phyloP scores from a whole-genome alignment of 2,888 invertebrate genomes.

The Pachydiplax longipennis region DNA sequence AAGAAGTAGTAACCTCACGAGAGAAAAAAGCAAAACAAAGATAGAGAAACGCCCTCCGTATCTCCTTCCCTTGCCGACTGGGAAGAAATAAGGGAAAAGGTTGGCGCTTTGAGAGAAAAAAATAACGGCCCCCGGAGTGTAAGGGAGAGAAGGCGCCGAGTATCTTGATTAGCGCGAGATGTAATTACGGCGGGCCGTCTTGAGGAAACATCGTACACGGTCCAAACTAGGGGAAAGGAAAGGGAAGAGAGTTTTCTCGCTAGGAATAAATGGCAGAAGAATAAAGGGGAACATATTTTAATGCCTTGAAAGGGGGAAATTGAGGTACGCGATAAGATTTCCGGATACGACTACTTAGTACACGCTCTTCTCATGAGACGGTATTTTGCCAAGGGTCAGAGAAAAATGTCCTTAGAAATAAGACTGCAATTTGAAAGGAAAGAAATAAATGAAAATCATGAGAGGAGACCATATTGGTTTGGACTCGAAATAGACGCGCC shows the following conservation, averaged over 20 bases:
- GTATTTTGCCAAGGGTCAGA: not conserved
- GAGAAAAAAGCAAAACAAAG: not conserved
- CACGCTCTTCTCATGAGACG: not conserved
- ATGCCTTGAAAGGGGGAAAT: not conserved
- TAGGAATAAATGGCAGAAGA: not conserved
- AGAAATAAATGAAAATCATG: not conserved
- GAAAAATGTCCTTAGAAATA: not conserved
- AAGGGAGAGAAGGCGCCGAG: not conserved
- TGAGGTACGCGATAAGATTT: not conserved
- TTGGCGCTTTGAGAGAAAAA: not conserved
- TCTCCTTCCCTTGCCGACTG: not conserved
- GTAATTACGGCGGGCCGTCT: conserved; percentile 12
- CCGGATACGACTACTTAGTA: not conserved
- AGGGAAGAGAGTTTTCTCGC: not conserved
- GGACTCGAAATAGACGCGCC: not conserved
- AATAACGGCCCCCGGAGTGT: not conserved
- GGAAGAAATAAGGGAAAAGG: not conserved
- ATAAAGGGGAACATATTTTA: not conserved
- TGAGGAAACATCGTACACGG: conserved; percentile 10
- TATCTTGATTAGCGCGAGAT: conserved; percentile 25
- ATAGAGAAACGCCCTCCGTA: not conserved
- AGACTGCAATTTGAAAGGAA: not conserved
- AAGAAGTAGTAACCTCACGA: not conserved
- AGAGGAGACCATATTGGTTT: not conserved
- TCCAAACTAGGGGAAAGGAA: not conserved